phyloP scores from a whole-genome alignment of 2,888 invertebrate genomes.

The Sylvicola cinctus region DNA sequence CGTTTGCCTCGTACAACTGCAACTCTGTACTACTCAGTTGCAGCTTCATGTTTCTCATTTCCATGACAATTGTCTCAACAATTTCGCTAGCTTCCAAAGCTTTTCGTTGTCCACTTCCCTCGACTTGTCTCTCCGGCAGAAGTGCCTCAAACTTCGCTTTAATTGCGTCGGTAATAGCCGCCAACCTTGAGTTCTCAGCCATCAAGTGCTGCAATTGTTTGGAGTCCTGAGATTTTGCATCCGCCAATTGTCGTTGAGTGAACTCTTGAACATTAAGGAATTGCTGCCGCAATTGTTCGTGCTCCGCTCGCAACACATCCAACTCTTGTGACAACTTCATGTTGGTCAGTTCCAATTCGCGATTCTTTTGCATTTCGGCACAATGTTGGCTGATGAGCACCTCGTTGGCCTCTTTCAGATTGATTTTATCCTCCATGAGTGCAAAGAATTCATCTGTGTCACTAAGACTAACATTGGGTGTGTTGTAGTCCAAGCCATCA shows the following conservation, averaged over 20 bases:
- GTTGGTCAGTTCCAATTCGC: constrained; percentile 6
- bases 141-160: too few species aligned
- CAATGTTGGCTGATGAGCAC: constrained; percentile 18
- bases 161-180: too few species aligned
- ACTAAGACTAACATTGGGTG: background rate
- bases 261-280: too few species aligned
- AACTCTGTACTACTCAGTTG: constrained; percentile 19
- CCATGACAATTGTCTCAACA: constrained; percentile 20
- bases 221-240: too few species aligned
- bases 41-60: constrained; percentile 19
- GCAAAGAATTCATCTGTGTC: constrained; percentile 24
- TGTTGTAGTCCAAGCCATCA: constrained; percentile 19
- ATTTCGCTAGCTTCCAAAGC: constrained; percentile 14
- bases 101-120: background rate
- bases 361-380: constrained; percentile 6
- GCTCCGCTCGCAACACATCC: constrained; percentile 3
- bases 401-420: constrained; percentile 23
- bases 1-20: constrained; percentile 25
- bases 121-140: too few species aligned
- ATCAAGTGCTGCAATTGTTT: too few species aligned
- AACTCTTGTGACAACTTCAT: constrained; percentile 3
- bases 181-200: too few species aligned
- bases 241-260: too few species aligned
- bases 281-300: too few species aligned
- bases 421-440: constrained; percentile 22